Evolutionary conservation across 2,888 invertebrate species (phyloP), one percentile per base, ranked within the genome.

Genomic region (Nematopogon swammerdamellus): DNA sequence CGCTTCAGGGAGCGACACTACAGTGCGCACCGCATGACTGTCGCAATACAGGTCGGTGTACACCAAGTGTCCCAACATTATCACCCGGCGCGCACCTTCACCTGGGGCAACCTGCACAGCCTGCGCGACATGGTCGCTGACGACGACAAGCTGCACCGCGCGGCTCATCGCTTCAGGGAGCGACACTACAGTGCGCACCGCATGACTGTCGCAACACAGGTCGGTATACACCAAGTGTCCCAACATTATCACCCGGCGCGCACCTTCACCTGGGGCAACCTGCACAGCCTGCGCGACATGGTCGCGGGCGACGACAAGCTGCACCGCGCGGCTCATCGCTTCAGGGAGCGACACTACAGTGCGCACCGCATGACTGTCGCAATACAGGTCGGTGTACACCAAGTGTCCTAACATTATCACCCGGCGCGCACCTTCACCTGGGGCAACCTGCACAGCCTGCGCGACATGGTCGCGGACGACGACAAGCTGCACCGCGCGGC

Each of bases 351-450:
- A 18, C 89, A 93, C 65, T 96, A 96, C 63, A 90, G 92, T 36
- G 91, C 92, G 6, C 88, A 95, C 60, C 83, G 91, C 56, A 95
- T 96, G 94, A 93, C 89, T 8, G 69, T 95, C 2, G 89, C 91
- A 45, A 82, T 95, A 18, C 92, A 93, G 76, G 88, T 88, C 20
- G 61, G 65, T 2, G 25, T 8, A 25, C 25, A 25, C 25, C 25
- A 8, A 4, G 8, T 25, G 25, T 25, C n/a, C 25, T 25, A 8
- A 6, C 25, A 8, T 8, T 25, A 25, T 25, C 91, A 89, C 63
- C 95, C 92, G 0, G 87, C 82, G 1, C 61, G 84, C 25, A 89
- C 88, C 44, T 96, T 96, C 67, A 81, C 88, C 14, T 94, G 93
- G 92, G 96, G 95, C 56, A 92, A 92, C 72, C 70, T 88, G 49